Evolutionary conservation across 1,140 invertebrate species (phyloP).

Genomic region (Diorhabda sublineata): DNA sequence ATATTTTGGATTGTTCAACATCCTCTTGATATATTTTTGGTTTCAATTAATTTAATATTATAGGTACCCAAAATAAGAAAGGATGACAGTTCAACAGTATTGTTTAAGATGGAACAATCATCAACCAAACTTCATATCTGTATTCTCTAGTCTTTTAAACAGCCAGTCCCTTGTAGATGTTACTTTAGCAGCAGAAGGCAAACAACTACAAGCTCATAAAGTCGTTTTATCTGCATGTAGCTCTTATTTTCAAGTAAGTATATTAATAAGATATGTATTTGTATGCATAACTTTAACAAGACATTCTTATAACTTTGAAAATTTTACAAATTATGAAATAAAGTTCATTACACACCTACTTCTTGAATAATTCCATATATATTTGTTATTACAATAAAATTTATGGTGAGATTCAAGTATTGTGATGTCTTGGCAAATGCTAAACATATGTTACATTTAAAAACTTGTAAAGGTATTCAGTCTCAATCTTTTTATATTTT

Average conservation of each 20-base stretch:
- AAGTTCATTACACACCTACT: too few relatives aligned
- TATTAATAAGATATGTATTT: not conserved
- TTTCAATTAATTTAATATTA: not conserved
- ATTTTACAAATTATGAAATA: too few relatives aligned
- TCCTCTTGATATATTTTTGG: too few relatives aligned
- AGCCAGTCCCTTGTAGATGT: slow-evolving; percentile 82
- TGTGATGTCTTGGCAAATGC: too few relatives aligned
- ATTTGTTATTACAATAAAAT: too few relatives aligned
- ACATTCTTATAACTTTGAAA: too few relatives aligned
- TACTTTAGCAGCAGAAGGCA: slow-evolving; percentile 80
- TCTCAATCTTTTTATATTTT: slow-evolving; percentile 29
- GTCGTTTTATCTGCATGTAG: slow-evolving; percentile 82
- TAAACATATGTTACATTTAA: too few relatives aligned
- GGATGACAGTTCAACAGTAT: slow-evolving; percentile 77
- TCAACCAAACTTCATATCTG: slow-evolving; percentile 82
- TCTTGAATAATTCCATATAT: too few relatives aligned
- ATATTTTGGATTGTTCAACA: too few relatives aligned
- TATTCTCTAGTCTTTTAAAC: slow-evolving; percentile 73
- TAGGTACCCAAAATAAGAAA: not conserved
- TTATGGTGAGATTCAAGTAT: too few relatives aligned
- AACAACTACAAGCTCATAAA: slow-evolving; percentile 79
- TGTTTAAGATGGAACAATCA: slow-evolving; percentile 87
- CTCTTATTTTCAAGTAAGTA: slow-evolving; percentile 75
- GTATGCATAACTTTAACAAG: too few relatives aligned
- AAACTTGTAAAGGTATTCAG: too few relatives aligned